Conservation (phyloP, 2,888 invertebrate genomes). For the Gryllus longicercus region DNA sequence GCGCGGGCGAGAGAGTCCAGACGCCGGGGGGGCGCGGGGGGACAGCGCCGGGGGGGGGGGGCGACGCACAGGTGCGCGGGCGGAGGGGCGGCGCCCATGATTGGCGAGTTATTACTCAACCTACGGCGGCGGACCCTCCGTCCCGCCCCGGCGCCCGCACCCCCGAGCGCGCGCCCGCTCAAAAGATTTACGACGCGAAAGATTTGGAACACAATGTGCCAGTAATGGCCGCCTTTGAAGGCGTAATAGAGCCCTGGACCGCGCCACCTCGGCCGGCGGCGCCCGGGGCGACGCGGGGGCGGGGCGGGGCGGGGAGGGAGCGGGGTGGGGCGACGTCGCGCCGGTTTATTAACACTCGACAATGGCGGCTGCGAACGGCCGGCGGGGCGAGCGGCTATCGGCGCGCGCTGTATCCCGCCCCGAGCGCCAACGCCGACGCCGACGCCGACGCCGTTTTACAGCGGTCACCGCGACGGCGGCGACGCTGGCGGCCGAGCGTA, state of each 20-base stretch:
- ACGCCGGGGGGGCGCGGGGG: too few relatives aligned
- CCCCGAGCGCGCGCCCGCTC: neutral
- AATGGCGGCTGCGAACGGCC: neutral
- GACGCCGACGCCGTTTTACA: neutral
- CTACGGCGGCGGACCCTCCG: too few relatives aligned
- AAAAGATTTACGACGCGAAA: constrained; percentile 17
- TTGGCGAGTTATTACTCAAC: too few relatives aligned
- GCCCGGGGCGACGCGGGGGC: neutral
- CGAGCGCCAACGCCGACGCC: too few relatives aligned
- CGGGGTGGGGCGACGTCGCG: neutral
- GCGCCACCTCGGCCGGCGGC: neutral
- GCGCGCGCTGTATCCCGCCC: neutral
- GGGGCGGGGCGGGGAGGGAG: too few relatives aligned
- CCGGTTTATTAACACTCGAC: constrained; percentile 10
- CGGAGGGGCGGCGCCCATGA: too few relatives aligned
- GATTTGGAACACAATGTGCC: constrained; percentile 10
- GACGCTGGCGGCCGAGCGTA: neutral
- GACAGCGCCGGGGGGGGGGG: too few relatives aligned
- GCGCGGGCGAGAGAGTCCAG: too few relatives aligned
- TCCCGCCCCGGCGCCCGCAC: neutral
- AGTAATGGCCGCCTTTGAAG: constrained; percentile 17
- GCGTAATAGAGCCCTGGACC: neutral
- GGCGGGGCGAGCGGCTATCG: neutral
- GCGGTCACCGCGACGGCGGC: constrained; percentile 5
- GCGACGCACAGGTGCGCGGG: too few relatives aligned